These are phyloP conservation scores for Plagiodera versicolora DNA, from an alignment of 2,888 invertebrate species.

Conservation along the genomic window DNA sequence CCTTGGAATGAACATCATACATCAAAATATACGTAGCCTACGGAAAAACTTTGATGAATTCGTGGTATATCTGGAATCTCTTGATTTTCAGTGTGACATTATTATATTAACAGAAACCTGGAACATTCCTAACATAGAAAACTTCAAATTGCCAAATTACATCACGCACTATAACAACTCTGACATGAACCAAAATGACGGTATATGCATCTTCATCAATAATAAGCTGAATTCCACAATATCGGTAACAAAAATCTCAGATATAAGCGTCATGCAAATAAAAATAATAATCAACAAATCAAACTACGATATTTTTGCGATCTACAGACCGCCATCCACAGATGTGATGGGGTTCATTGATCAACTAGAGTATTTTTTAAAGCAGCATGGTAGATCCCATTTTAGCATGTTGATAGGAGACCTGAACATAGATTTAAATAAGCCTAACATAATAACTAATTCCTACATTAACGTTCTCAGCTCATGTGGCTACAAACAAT, in stretches of 20 bases:
- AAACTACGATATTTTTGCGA: background rate
- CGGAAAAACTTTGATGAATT: background rate
- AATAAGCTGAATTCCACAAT: too few relatives aligned
- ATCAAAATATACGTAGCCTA: background rate
- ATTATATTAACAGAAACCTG: background rate
- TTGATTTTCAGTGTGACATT: background rate
- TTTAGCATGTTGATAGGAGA: background rate
- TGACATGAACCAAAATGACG: background rate
- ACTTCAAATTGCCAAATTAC: background rate
- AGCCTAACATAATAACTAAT: background rate
- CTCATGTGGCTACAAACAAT: background rate
- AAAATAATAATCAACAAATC: background rate
- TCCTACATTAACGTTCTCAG: too few relatives aligned
- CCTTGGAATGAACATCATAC: too few relatives aligned
- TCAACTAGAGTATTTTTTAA: background rate
- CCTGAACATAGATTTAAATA: background rate
- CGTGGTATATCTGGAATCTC: background rate
- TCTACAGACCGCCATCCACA: background rate
- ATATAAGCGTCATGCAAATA: background rate
- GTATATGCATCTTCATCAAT: background rate
- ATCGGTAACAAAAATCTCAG: background rate
- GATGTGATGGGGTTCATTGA: background rate
- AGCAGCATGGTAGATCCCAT: background rate
- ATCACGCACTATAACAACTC: background rate
- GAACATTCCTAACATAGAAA: background rate